Base-by-base conservation (phyloP, 2,888 invertebrate species). In the Noctua fimbriata region DNA sequence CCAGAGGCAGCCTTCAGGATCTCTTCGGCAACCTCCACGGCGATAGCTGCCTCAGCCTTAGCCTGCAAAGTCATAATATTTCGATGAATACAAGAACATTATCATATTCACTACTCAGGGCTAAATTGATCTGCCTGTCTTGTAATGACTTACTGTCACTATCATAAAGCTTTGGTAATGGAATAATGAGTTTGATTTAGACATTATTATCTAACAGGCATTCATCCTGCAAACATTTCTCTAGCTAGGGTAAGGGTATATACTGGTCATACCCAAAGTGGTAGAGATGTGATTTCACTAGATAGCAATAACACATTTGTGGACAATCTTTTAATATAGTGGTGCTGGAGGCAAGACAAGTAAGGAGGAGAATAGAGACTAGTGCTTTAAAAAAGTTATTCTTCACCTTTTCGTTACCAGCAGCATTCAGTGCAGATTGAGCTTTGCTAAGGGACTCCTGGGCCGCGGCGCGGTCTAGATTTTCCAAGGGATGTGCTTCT, bases 1-100 rank as follows among this genome's bases (percentile, higher is more conserved):
- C 93, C 94, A 28, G 94, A 90, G n/a, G 97, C 97, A 85, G 99
- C 99, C 95, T 98, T 98, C 76, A 99, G 98, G 89, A 99, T 97
- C 89, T 99, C 99, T 96, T 99, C 99, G 74, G 98, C 99, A 76
- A 99, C 99, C 97, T 99, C 99, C 16, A 99, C 97, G 60, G 99
- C 99, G 92, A 99, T 99, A 84, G 98, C 98, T 74, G 99, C 99
- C 97, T 99, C 99, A 28, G 99, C 99, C 94, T 97, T 97, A 69
- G 97, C 98, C 98, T 98, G 93, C 14, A 97, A 95, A 77, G 80
- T 75, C 32, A 78, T 41, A 73, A 79, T 49, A 49, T 74, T 9
- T 14, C 28, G 24, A 28, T 63, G 12, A 73, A 73, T 55, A 79
- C 18, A 65, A 36, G 44, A 44, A 78, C 24, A 65, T 79, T 44